These are phyloP conservation scores for Apocheima hispidaria DNA, from an alignment of 2,888 invertebrate genomes.

Conservation along the genomic window DNA sequence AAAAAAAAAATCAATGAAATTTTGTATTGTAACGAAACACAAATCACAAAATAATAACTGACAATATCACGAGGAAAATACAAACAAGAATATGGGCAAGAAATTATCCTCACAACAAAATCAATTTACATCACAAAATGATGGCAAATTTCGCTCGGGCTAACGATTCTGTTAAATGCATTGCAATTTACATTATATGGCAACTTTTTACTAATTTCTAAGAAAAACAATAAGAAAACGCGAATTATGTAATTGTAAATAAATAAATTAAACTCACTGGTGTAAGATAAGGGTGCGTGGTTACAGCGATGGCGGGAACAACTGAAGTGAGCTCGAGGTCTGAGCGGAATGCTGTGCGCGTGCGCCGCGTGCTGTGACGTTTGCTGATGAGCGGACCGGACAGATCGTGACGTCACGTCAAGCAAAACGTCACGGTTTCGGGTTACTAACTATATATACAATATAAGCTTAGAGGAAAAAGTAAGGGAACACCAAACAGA, in stretches of 20 bases:
- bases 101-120: conserved; percentile 10
- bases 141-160: neutral
- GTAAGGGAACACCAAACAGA: too few species aligned
- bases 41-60: neutral
- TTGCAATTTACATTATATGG: neutral
- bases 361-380: conserved; percentile 4
- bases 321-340: conserved; percentile 40
- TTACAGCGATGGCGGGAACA: conserved; percentile 37
- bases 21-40: neutral
- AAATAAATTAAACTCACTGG: conserved; percentile 20
- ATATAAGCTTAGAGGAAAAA: too few species aligned
- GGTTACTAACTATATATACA: too few species aligned
- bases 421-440: too few species aligned
- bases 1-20: too few species aligned
- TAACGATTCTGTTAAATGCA: neutral
- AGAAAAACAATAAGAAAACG: too few species aligned
- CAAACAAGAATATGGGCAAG: neutral
- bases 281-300: conserved; percentile 55
- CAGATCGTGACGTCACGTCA: conserved; percentile 28
- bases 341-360: conserved; percentile 32
- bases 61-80: conserved; percentile 7
- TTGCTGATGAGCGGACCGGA: conserved; percentile 46
- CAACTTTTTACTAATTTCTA: neutral
- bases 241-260: neutral
- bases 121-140: neutral